A percentile compares a stretch with the other conserved stretches of the same genome.
Evolutionary conservation across 2,888 invertebrate species (phyloP).

Genomic region (Heteromyza rotundicornis): DNA sequence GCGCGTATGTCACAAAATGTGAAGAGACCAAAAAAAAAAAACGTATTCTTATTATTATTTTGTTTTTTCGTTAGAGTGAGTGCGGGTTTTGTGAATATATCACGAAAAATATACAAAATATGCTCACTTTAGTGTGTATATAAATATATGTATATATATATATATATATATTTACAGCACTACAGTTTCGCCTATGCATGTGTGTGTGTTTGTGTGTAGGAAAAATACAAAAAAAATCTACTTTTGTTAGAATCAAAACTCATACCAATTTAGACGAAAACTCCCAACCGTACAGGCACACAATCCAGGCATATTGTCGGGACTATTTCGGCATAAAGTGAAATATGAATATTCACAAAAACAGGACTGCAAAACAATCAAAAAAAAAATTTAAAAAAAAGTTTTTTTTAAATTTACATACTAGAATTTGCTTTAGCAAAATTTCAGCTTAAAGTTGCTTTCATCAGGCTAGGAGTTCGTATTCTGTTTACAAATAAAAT

Average conservation of each 20-base stretch:
- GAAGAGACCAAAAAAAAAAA: not conserved
- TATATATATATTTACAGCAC: not conserved
- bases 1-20: constrained; percentile 4
- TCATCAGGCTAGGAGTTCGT: too few relatives aligned
- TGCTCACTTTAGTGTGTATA: not conserved
- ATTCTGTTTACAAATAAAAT: too few relatives aligned
- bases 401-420: too few relatives aligned
- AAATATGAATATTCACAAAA: too few relatives aligned
- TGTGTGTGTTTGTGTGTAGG: not conserved
- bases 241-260: constrained; percentile 14
- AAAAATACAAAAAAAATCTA: not conserved
- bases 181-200: not conserved
- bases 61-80: too few relatives aligned
- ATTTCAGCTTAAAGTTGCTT: too few relatives aligned
- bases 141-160: not conserved
- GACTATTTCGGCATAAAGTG: too few relatives aligned
- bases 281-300: too few relatives aligned
- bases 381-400: too few relatives aligned
- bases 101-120: not conserved
- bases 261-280: constrained; percentile 7
- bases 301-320: too few relatives aligned
- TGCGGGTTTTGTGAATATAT: not conserved
- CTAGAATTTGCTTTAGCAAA: too few relatives aligned
- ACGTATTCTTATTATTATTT: not conserved
- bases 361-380: too few relatives aligned